Evolutionary conservation across 2,113 vertebrate genomes (phyloP).

Genomic region (Pyrgilauda ruficollis): DNA sequence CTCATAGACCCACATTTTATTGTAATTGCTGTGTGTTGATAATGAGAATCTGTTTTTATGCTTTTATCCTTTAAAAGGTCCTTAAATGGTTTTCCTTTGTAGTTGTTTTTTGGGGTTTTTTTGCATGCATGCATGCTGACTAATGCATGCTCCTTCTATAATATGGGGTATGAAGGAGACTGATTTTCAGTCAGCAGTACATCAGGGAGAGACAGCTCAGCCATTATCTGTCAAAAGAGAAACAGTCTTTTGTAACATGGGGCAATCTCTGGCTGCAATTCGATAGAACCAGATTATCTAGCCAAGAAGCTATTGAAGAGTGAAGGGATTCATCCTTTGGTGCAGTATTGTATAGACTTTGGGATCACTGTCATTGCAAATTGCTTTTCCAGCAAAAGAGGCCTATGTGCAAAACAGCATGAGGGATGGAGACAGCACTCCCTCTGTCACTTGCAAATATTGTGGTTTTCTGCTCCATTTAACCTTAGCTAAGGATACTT

Average conservation of each 20-base stretch:
- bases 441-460: not conserved
- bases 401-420: not conserved
- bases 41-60: not conserved
- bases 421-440: not conserved
- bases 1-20: not conserved
- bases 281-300: not conserved
- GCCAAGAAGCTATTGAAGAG: not conserved
- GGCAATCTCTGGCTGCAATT: not conserved
- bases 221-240: not conserved
- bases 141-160: not conserved
- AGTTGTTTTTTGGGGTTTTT: not conserved
- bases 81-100: not conserved
- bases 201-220: slow-evolving; percentile 10
- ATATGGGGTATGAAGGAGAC: not conserved
- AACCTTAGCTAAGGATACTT: not conserved
- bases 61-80: not conserved
- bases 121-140: not conserved
- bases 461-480: not conserved
- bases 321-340: not conserved
- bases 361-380: not conserved
- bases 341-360: not conserved
- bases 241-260: not conserved
- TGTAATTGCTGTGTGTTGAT: not conserved
- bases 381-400: not conserved
- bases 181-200: not conserved